Base-by-base conservation (phyloP, 2,113 vertebrate genomes). In the Glareola pratincola region DNA sequence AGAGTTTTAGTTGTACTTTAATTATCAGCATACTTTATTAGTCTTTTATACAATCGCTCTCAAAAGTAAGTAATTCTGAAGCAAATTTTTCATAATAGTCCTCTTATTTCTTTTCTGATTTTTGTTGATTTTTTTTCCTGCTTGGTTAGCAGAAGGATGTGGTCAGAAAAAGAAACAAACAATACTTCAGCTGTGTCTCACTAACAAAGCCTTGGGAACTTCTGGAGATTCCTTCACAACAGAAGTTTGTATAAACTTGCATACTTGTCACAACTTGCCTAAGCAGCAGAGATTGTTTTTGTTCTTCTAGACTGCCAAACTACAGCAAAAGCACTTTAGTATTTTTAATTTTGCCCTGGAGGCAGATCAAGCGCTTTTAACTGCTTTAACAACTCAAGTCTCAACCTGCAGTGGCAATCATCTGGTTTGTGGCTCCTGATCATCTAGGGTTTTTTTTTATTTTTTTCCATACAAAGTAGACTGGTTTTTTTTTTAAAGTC, bases 331-430 rank as follows among this genome's bases (percentile, higher is more conserved):
- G 76, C 59, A 88, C 37, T 93, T 80, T 1, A 73, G 81, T 18
- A 57, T 95, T 95, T 94, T 81, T 77, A 74, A 94, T 92, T 91
- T 83, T 54, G 84, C 63, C 85, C 89, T 73, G 77, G 66, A 95
- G 91, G 95, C 47, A 94, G 91, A 96, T 81, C 39, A 94, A 78
- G 82, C 45, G 82, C 54, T 93, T 95, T 48, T 77, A 96, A 95
- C 93, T 92, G 41, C 71, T 97, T 85, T 77, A 95, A 64, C 66
- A 75, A 90, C 20, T 95, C 97, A 96, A 93, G 97, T 91, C 69
- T 85, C 43, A 84, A 94, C 94, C 27, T 92, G 90, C 80, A 96
- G 90, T 24, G 45, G 64, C 88, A 93, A 92, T 87, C 66, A 78
- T 81, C 78, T n/a, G n/a, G n/a, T n/a, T n/a, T n/a, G n/a, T n/a